A percentile compares a stretch with the other conserved stretches of the same genome.
Conservation (phyloP, 2,113 vertebrate species). For the Mirza zaza region DNA sequence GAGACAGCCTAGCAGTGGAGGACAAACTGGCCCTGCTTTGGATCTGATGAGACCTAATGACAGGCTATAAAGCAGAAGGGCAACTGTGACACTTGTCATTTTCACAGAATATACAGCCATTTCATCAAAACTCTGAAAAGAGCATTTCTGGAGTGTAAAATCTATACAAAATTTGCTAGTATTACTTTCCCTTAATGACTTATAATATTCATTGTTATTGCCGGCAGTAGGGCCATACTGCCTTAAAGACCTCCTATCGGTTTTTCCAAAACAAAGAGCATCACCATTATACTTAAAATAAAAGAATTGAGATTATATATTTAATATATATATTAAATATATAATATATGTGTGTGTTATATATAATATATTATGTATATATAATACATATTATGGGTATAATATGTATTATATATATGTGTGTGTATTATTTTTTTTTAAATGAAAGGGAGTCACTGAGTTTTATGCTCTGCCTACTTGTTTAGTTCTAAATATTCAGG, state of each 20-base stretch:
- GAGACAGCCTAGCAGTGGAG: fast-evolving
- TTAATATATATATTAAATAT: too few species aligned
- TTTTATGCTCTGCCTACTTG: background rate
- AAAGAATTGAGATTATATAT: background rate
- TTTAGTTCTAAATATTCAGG: background rate
- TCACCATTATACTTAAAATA: background rate
- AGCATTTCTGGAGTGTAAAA: background rate
- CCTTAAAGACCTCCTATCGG: background rate
- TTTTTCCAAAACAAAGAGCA: background rate
- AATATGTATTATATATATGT: too few species aligned
- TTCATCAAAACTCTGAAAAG: background rate
- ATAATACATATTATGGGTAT: too few species aligned
- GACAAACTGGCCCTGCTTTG: background rate
- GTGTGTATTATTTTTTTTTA: background rate
- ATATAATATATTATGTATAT: too few species aligned
- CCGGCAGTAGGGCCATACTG: background rate
- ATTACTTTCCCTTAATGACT: background rate
- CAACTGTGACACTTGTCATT: background rate
- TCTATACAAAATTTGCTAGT: background rate
- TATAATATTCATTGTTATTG: background rate
- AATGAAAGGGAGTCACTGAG: background rate
- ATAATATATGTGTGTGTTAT: too few species aligned
- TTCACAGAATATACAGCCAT: background rate
- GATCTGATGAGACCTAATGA: background rate
- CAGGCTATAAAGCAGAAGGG: background rate